phyloP scores from a whole-genome alignment of 2,113 vertebrate species.

The Sylvia atricapilla region DNA sequence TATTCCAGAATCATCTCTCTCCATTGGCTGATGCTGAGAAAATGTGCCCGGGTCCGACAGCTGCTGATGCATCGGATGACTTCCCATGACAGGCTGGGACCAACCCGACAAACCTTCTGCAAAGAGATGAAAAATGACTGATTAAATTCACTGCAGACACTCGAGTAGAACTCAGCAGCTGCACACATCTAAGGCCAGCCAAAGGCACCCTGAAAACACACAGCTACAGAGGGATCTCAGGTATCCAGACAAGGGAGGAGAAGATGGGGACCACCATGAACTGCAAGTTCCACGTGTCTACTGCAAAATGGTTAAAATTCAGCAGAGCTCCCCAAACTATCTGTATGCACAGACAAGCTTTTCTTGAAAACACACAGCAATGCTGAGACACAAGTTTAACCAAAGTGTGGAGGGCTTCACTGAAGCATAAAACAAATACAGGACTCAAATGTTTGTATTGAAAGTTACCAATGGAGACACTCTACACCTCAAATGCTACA shows the following conservation, averaged over 20 bases:
- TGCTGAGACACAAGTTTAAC: background rate
- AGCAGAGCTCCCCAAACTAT: background rate
- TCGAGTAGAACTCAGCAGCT: background rate
- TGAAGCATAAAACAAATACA: background rate
- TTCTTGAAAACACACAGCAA: background rate
- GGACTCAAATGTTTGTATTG: background rate
- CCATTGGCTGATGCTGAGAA: conserved; percentile 97
- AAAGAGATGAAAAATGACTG: conserved; percentile 15
- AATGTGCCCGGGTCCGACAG: conserved; percentile 91
- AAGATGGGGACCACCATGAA: background rate
- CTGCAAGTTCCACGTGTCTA: background rate
- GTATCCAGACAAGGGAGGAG: background rate
- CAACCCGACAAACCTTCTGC: conserved; percentile 95
- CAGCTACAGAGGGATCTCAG: background rate
- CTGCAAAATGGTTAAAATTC: background rate
- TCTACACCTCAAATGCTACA: background rate
- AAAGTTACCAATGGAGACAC: background rate
- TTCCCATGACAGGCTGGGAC: conserved; percentile 95
- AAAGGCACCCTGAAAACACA: background rate
- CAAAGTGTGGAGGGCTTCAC: background rate
- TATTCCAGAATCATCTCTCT: conserved; percentile 96
- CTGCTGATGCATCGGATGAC: conserved; percentile 93
- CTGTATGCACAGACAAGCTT: background rate
- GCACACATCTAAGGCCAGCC: background rate
- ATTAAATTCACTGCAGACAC: background rate